Conservation (phyloP, 2,113 vertebrate genomes). For the mouse (Mus musculus) region GRCm39 chr9:13889001-13889500, state of each 20-base stretch:
- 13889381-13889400: not conserved
- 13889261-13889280: not conserved
- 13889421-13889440: accelerated
- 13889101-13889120: not conserved
- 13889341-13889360: not conserved
- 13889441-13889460: not conserved
- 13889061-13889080: not conserved
- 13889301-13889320: not conserved
- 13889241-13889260: not conserved
- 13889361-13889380: not conserved
- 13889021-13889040: not conserved
- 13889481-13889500: not conserved
- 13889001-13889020: not conserved
- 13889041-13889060: too few species aligned
- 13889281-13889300: not conserved
- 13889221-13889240: not conserved
- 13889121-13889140: not conserved
- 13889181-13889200: not conserved
- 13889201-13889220: not conserved
- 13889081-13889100: not conserved
- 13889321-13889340: not conserved
- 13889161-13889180: not conserved
- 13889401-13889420: not conserved
- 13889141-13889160: not conserved
- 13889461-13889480: not conserved